phyloP scores from a whole-genome alignment of 2,113 vertebrate genomes.

The Hystrix brachyura region DNA sequence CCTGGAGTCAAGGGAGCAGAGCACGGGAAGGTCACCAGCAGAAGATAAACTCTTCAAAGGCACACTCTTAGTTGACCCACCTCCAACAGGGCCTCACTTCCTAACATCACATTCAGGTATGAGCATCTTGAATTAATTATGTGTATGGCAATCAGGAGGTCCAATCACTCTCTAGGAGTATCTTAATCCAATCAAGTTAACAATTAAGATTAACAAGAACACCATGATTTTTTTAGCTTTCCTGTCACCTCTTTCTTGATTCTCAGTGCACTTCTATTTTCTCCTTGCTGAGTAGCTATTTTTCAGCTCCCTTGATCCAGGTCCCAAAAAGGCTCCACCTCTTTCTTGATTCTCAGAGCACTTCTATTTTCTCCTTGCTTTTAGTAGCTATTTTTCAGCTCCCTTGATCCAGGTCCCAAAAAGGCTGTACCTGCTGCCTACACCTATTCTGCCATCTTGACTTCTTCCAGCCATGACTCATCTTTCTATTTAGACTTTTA shows the following conservation, averaged over 20 bases:
- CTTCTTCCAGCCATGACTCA: background rate
- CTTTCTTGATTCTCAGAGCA: background rate
- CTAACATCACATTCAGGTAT: background rate
- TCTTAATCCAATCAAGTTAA: background rate
- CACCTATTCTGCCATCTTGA: background rate
- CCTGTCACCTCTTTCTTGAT: background rate
- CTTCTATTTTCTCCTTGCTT: background rate
- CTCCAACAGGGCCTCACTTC: background rate
- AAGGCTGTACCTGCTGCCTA: background rate
- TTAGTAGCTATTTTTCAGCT: background rate
- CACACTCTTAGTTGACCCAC: background rate
- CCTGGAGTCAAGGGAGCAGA: background rate
- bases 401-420: background rate
- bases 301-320: background rate
- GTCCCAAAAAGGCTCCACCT: no score
- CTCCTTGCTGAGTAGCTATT: background rate
- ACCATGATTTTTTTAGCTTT: background rate
- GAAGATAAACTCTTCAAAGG: background rate
- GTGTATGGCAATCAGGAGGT: background rate
- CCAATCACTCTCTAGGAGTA: background rate
- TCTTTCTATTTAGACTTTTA: background rate
- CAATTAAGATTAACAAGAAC: background rate
- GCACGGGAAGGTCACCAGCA: background rate
- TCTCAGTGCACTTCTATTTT: background rate
- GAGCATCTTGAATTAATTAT: background rate